These are phyloP conservation scores for Elaphurus davidianus DNA, from an alignment of 2,113 vertebrate genomes.

Conservation along the genomic window DNA sequence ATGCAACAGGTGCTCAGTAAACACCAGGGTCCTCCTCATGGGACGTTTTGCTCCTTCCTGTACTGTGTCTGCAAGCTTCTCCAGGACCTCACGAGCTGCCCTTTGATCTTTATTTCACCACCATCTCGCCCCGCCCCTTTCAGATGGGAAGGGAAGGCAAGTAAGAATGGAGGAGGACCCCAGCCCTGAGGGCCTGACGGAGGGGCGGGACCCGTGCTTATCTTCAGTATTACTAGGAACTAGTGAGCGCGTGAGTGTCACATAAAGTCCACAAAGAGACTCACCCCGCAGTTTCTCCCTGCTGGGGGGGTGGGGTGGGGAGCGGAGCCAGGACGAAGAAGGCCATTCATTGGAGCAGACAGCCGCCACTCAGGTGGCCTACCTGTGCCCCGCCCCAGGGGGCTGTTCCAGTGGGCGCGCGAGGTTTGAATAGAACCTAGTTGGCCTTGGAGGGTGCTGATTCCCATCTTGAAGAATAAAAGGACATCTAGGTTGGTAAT, in stretches of 20 bases:
- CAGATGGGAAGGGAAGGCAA: not conserved
- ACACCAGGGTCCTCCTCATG: not conserved
- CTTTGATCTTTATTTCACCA: conserved; percentile 26
- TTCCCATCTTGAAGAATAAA: not conserved
- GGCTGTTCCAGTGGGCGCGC: accelerated
- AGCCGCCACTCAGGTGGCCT: not conserved
- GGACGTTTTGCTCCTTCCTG: not conserved
- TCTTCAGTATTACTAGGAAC: not conserved
- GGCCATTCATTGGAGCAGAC: not conserved
- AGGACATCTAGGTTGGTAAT: not conserved
- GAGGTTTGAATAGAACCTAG: not conserved
- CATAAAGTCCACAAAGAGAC: accelerated
- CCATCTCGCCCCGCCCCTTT: not conserved
- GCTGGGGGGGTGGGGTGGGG: accelerated
- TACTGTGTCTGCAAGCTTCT: not conserved
- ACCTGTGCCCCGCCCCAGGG: not conserved
- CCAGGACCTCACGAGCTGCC: not conserved
- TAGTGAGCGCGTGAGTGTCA: accelerated
- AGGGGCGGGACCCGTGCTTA: not conserved
- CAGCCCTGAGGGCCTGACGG: not conserved
- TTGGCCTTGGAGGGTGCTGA: not conserved
- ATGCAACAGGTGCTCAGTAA: not conserved
- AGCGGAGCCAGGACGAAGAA: not conserved
- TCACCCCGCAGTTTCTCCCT: not conserved
- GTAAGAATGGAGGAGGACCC: not conserved